A percentile compares a stretch with the other conserved stretches of the same genome.
phyloP scores from a whole-genome alignment of 92 coral and sea anemone genomes.

The Meandrina meandrites region DNA sequence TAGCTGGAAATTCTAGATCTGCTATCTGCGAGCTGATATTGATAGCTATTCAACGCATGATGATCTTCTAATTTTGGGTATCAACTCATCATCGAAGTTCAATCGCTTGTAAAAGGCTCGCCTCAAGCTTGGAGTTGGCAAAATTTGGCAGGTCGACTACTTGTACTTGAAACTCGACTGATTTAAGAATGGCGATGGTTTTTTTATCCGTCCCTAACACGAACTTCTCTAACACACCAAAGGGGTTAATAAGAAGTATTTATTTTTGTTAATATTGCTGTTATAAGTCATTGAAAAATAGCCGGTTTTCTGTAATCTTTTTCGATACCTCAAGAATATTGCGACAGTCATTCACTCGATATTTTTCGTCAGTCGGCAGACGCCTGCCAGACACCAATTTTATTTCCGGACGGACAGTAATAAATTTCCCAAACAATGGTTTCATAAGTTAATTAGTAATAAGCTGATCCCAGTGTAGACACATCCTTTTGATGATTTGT shows the following conservation, averaged over 20 bases:
- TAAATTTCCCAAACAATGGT: not conserved
- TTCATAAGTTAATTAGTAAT: not conserved
- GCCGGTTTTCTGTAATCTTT: not conserved
- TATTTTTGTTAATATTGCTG: not conserved
- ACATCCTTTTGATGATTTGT: not conserved
- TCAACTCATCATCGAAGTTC: not conserved
- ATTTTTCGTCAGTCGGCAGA: not conserved
- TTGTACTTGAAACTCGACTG: not conserved
- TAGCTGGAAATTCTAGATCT: not conserved
- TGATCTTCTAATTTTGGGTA: not conserved
- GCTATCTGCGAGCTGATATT: not conserved
- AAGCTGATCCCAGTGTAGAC: not conserved
- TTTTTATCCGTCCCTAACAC: no score
- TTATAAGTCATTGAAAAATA: not conserved
- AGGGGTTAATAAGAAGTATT: not conserved
- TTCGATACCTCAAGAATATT: not conserved
- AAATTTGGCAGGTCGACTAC: not conserved
- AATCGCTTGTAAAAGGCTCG: not conserved
- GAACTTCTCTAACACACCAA: not conserved
- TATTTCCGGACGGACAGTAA: not conserved
- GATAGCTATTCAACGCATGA: not conserved
- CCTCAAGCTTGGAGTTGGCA: not conserved
- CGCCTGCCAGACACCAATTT: slow-evolving; percentile 7
- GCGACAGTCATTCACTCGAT: not conserved
- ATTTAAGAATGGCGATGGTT: no score